Base-by-base conservation (phyloP, 2,113 vertebrate species). In the Pagrus major region DNA sequence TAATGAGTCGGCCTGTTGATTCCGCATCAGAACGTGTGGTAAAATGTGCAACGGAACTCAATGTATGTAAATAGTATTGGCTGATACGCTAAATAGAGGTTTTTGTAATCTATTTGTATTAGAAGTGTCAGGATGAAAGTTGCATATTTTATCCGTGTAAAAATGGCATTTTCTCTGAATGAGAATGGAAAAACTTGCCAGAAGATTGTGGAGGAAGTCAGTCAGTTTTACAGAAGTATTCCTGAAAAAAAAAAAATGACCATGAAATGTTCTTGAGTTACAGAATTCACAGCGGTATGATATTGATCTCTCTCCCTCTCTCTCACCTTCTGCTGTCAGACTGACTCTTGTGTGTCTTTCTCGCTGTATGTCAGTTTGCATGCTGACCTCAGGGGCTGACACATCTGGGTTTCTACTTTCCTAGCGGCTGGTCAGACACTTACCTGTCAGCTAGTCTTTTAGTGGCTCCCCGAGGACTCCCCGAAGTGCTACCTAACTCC, bases 361-460 rank as follows among this genome's bases (percentile, higher is more conserved):
- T 72, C 1, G n/a, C 61, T 79, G 75, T 63, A 71, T 85, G 82
- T 87, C 82, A 68, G 78, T 64, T 80, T 68, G 84, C 88, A 86
- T 75, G 64, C 81, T 87, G 86, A 89, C 85, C 87, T 85, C 70
- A 59, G 56, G 72, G 78, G 61, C 78, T 69, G 70, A 78, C 67
- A 72, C 82, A 78, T 87, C 52, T 80, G 77, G 77, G 63, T 83
- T 87, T 77, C 79, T 87, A 58, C 74, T 81, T 85, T 84, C 78
- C 80, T 79, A 56, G 69, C 49, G 3, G 70, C 55, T 78, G 76
- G 67, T 88, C 77, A 68, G 85, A 88, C 85, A 77, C 67, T 79
- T 69, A 86, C 86, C 89, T 88, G 88, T 89, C 89, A 92, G 91
- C 73, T 54, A 85, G 86, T 91, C 88, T 90, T 86, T 91, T 84